Evolutionary conservation across 1,140 invertebrate species (phyloP), one percentile per base, ranked within the genome.

Genomic region (Pogonus chalceus): DNA sequence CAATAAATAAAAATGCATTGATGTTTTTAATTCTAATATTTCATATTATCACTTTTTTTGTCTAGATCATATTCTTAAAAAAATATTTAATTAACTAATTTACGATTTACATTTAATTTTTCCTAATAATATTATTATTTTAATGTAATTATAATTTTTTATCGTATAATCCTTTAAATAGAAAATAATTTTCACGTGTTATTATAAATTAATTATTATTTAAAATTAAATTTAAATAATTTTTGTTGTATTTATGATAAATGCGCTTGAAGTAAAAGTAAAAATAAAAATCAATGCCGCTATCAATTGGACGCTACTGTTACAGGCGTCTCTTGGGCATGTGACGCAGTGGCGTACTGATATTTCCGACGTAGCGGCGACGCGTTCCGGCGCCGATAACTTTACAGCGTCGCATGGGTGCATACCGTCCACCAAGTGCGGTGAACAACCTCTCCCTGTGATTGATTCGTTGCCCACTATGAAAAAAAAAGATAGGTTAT

Each of bases 321-420:
- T 43, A 43, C 37, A 43, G 37, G 37, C 37, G 37, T 43, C 37
- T 4, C 18, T 43, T 18, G 37, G 37, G 18, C 37, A 43, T 16
- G 37, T 43, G 9, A 43, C 7, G 18, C 37, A 43, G 9, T 43
- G 37, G 37, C 37, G 37, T 18, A 43, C 3, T 18, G 7, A 16
- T 4, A 43, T 9, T 18, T 7, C 4, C 18, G 37, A 4, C 4
- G 9, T 43, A n/a, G n/a, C n/a, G n/a, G n/a, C n/a, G n/a, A n/a
- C n/a, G n/a, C n/a, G n/a, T 7, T 43, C 37, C 9, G 37, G 37
- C 7, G 37, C 18, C 18, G 18, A 43, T 9, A 43, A 16, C 18
- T 43, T 43, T 16, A 43, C 37, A 12, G 37, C 37, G 37, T 43
- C 37, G 37, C 37, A 43, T 16, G 37, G 37, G 18, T 43, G 37